Conservation (phyloP, 1,140 invertebrate genomes). For the Apocrypta bakeri region DNA sequence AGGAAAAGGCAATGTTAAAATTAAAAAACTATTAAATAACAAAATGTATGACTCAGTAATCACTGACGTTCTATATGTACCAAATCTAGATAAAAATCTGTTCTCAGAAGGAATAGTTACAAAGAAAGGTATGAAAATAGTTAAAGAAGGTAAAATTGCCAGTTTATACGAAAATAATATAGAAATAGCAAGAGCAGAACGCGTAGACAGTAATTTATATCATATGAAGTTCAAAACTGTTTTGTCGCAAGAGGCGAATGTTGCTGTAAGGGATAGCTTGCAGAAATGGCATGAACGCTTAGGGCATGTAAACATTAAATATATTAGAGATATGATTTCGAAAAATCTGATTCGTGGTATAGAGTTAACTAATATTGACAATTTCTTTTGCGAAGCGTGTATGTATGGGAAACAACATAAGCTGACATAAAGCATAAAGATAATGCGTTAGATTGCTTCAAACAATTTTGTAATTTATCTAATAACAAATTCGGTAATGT, state of each 20-base stretch:
- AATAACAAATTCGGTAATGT: conserved; percentile 58
- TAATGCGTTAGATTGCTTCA: neutral
- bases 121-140: conserved; percentile 47
- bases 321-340: conserved; percentile 26
- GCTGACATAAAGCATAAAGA: conserved; percentile 13
- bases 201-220: conserved; percentile 42
- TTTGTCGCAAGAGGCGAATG: conserved; percentile 9
- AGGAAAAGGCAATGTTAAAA: conserved; percentile 42
- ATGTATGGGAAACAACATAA: conserved; percentile 62
- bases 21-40: conserved; percentile 38
- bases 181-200: conserved; percentile 49
- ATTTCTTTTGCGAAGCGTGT: conserved; percentile 64
- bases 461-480: conserved; percentile 55
- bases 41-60: conserved; percentile 32
- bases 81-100: conserved; percentile 35
- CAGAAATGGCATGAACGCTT: conserved; percentile 44
- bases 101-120: conserved; percentile 53
- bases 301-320: conserved; percentile 35
- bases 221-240: conserved; percentile 30
- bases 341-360: conserved; percentile 19
- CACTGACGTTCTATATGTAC: conserved; percentile 51
- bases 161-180: conserved; percentile 14
- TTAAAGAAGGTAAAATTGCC: neutral
- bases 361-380: conserved; percentile 30
- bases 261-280: conserved; percentile 28